Percentiles rank a stretch among this genome's conserved stretches.
Evolutionary conservation across 2,888 invertebrate species (phyloP).

Genomic region (Mesorhabditis spiculigera): DNA sequence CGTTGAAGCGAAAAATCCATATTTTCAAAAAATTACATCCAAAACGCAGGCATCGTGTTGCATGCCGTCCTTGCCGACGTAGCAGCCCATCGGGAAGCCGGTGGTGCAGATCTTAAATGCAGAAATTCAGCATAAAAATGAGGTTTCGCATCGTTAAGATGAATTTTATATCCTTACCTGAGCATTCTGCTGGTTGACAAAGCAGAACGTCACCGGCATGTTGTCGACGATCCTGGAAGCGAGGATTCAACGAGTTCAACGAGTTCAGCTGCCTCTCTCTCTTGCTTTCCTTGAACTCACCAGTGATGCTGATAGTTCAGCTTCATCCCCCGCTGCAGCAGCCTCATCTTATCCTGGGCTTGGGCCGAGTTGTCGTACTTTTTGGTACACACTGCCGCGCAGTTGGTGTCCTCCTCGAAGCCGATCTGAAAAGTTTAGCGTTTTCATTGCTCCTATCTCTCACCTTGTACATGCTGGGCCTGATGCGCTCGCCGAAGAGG

Average conservation of each 20-base stretch:
- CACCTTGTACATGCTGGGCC: constrained; percentile 86
- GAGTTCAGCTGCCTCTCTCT: not conserved
- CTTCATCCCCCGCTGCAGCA: constrained; percentile 84
- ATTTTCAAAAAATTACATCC: constrained; percentile 52
- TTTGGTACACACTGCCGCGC: constrained; percentile 65
- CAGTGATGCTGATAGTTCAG: constrained; percentile 97
- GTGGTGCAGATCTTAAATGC: constrained; percentile 71
- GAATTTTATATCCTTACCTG: constrained; percentile 19
- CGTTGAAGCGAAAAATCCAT: not conserved
- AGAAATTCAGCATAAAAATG: not conserved
- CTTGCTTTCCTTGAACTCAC: constrained; percentile 60
- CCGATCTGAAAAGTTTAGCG: constrained; percentile 63
- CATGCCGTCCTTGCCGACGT: constrained; percentile 68
- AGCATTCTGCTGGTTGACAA: constrained; percentile 62
- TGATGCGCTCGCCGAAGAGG: constrained; percentile 95
- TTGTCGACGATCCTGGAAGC: constrained; percentile 72
- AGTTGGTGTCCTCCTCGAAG: constrained; percentile 73
- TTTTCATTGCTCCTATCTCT: too few relatives aligned
- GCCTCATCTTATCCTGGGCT: constrained; percentile 71
- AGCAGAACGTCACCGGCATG: constrained; percentile 99
- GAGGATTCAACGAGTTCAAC: not conserved
- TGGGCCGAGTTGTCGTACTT: constrained; percentile 68
- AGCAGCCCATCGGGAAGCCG: constrained; percentile 97
- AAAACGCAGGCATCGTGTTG: constrained; percentile 64
- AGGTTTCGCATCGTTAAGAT: not conserved